Percentiles rank a stretch among this genome's conserved stretches.
These are phyloP conservation scores for Perca fluviatilis DNA, from an alignment of 2,113 vertebrate species.

Conservation along the genomic window DNA sequence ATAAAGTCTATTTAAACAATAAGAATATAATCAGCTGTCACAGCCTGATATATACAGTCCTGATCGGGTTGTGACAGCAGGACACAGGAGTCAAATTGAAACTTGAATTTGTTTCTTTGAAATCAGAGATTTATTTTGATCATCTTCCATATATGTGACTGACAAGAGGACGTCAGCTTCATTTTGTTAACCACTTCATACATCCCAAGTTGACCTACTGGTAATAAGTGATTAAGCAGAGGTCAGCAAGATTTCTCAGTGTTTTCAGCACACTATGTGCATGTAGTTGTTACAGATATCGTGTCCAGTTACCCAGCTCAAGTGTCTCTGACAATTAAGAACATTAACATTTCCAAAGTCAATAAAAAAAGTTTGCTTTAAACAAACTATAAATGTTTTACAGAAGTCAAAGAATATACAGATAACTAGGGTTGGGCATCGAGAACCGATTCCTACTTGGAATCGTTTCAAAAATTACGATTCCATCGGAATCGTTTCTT, in stretches of 20 bases:
- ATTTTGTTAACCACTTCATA: neutral
- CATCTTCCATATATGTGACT: slow-evolving; percentile 1
- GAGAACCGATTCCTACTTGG: too few species aligned
- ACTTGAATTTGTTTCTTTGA: neutral
- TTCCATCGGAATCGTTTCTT: too few species aligned
- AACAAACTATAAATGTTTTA: neutral
- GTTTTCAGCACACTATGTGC: slow-evolving; percentile 1
- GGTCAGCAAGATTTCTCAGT: neutral
- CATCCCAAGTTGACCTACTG: neutral
- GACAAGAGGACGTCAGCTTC: neutral
- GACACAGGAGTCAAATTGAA: neutral
- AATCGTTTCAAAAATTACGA: too few species aligned
- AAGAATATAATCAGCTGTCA: neutral
- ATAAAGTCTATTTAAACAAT: too few species aligned
- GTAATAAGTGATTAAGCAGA: slow-evolving; percentile 13
- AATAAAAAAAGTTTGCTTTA: neutral
- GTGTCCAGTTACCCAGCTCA: neutral
- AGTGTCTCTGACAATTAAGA: neutral
- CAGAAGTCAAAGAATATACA: neutral
- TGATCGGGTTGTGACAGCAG: neutral
- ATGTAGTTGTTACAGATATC: neutral
- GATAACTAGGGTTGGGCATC: too few species aligned
- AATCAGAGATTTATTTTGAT: slow-evolving; percentile 31
- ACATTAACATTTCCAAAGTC: slow-evolving; percentile 13
- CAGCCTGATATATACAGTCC: neutral